Conservation (phyloP, 1,140 invertebrate genomes). For the Pinna nobilis region DNA sequence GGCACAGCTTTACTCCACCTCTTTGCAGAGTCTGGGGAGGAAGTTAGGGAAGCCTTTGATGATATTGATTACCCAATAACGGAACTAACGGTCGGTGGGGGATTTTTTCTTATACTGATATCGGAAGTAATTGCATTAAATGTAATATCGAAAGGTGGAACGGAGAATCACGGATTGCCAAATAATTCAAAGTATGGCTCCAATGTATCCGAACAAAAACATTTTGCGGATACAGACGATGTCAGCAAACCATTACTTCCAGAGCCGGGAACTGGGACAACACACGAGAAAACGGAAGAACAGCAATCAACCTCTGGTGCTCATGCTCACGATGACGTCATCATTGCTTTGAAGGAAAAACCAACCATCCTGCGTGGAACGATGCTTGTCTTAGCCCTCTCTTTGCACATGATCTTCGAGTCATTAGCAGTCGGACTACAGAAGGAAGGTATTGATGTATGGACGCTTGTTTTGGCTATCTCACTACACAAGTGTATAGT, state of each 20-base stretch:
- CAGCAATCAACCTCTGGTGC: conserved; percentile 7
- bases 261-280: too few species aligned
- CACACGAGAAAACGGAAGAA: conserved; percentile 7
- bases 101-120: conserved; percentile 78
- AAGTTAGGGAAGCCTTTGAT: conserved; percentile 46
- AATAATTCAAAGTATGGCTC: neutral
- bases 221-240: neutral
- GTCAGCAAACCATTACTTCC: neutral
- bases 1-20: conserved; percentile 78
- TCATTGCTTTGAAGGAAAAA: conserved; percentile 1
- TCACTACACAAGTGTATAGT: conserved; percentile 85
- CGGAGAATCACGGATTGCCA: neutral
- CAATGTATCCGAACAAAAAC: neutral
- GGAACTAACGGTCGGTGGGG: conserved; percentile 71
- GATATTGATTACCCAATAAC: conserved; percentile 46
- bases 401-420: conserved; percentile 68
- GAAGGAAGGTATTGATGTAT: conserved; percentile 78
- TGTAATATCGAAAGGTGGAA: neutral
- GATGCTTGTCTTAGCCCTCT: conserved; percentile 62
- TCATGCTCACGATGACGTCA: conserved; percentile 22
- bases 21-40: conserved; percentile 75
- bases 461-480: conserved; percentile 80
- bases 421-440: conserved; percentile 63
- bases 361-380: conserved; percentile 50
- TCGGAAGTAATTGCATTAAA: conserved; percentile 76